phyloP scores from a whole-genome alignment of 1,140 invertebrate genomes.

The Temnothorax curvispinosus region DNA sequence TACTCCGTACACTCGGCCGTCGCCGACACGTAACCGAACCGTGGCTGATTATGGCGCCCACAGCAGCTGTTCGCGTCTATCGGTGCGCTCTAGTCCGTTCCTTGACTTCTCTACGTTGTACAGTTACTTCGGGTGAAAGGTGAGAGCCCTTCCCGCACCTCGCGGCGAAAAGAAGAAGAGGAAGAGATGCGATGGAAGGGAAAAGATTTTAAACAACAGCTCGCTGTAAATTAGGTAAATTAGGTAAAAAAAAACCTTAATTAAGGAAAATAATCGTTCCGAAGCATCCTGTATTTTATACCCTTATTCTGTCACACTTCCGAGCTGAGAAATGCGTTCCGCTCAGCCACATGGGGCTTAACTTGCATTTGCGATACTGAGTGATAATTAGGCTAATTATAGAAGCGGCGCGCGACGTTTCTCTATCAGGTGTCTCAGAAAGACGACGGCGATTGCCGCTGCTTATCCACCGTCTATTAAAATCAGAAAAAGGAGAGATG shows the following conservation, averaged over 20 bases:
- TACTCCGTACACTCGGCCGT: background rate
- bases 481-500: background rate
- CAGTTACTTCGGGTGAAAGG: conserved; percentile 74
- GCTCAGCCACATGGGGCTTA: background rate
- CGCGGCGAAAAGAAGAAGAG: background rate
- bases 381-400: conserved; percentile 24
- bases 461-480: background rate
- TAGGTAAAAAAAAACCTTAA: background rate
- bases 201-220: background rate
- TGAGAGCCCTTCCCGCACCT: conserved; percentile 50
- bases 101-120: conserved; percentile 66
- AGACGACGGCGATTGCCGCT: background rate
- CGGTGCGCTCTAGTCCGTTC: conserved; percentile 52
- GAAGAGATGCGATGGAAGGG: background rate
- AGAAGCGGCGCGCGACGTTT: background rate
- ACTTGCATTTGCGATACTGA: background rate
- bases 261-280: background rate
- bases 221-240: background rate
- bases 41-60: conserved; percentile 50
- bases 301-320: background rate
- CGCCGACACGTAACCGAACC: conserved; percentile 38
- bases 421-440: background rate
- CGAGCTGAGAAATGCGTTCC: background rate
- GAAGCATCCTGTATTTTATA: background rate
- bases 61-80: conserved; percentile 58